Conservation (phyloP, 2,113 vertebrate genomes). For the Sapajus apella region DNA sequence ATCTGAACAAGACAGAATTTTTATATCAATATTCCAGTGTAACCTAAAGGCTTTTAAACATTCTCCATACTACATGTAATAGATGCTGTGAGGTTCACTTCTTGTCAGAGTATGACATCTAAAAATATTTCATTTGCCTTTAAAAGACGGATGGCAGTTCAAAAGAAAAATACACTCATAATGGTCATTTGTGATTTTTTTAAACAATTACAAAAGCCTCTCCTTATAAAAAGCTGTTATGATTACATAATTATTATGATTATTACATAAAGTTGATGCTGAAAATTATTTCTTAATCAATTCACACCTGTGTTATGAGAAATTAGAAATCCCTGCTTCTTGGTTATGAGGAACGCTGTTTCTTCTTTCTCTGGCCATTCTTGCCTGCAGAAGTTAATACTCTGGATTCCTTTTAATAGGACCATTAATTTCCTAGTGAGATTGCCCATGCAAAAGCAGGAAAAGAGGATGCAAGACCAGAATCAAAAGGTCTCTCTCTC, state of each 20-base stretch:
- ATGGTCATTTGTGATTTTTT: not conserved
- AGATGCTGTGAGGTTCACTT: not conserved
- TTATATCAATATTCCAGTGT: not conserved
- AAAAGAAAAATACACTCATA: not conserved
- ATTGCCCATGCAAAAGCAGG: not conserved
- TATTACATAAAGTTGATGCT: not conserved
- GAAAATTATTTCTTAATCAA: not conserved
- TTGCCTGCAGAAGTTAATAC: not conserved
- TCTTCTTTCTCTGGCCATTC: not conserved
- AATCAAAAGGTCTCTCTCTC: not conserved
- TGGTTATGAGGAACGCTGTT: not conserved
- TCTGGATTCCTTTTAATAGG: not conserved
- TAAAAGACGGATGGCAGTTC: not conserved
- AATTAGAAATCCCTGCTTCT: not conserved
- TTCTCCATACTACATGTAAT: not conserved
- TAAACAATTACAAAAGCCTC: not conserved
- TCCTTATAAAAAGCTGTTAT: not conserved
- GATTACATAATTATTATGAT: not conserved
- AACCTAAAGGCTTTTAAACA: not conserved
- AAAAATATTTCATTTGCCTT: constrained; percentile 7
- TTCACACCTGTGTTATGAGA: not conserved
- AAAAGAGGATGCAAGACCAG: not conserved
- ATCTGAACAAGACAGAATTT: not conserved
- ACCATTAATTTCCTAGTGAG: not conserved
- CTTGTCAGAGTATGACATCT: not conserved